Evolutionary conservation across 1,140 invertebrate genomes (phyloP), one percentile per base, ranked within the genome.

Genomic region (Lucilia sericata): DNA sequence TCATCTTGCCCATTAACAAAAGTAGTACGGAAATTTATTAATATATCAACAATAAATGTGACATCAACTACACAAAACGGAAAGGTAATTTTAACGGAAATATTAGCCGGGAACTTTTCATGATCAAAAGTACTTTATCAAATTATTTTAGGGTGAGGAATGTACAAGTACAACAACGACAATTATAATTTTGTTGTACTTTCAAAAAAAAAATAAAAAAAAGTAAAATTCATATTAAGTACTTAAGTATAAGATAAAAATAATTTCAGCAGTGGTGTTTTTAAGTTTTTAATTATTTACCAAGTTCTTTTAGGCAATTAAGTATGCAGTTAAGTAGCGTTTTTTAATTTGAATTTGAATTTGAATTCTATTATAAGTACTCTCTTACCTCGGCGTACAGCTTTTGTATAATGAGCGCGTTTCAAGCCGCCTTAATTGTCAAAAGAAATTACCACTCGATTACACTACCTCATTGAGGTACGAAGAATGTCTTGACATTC

Each of bases 11-110:
- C 96, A 92, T 99, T 99, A 84, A 99, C 98, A 93, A 99, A 99
- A 19, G 99, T 99, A 83, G 99, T 99, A 83, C 99, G 96, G 93
- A 99, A 99, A 93, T 99, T 99, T 92, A 99, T 99, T 86, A 99
- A 92, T 89, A 99, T 99, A 92, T 99, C 98, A 87, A 99, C 95
- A 91, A 99, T 98, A 92, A 99, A 99, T 89, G 99, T 99, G 85
- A 99, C 97, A 92, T 99, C 98, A 87, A 99, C 98, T 98, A 93
- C 76, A 93, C n/a, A 84, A 82, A 83, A 83, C 47, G 9, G 95
- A 84, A 83, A 60, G 91, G 17, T 42, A 55, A 74, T 74, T 47
- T 70, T 70, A 70, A 60, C n/a, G 65, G 65, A 21, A 70, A 70
- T 70, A 70, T 70, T 70, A 70, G 65, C 14, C 17, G 14, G 42